phyloP scores from a whole-genome alignment of 2,888 invertebrate species.

The Clostera curtula region DNA sequence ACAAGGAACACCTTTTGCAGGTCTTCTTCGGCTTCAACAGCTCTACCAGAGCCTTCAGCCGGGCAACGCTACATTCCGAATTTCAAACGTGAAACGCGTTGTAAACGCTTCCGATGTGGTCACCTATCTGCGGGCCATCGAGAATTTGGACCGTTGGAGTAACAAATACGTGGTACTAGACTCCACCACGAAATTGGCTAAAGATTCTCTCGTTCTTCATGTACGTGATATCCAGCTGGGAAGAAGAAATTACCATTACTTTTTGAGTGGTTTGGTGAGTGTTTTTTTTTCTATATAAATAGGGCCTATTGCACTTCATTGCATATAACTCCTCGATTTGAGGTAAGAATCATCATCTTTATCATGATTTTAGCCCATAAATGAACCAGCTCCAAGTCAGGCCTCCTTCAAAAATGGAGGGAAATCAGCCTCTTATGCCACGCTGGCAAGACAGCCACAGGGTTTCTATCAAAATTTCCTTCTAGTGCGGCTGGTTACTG shows the following conservation, averaged over 20 bases:
- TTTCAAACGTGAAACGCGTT: conserved; percentile 90
- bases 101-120: conserved; percentile 88
- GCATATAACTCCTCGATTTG: too few relatives aligned
- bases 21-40: conserved; percentile 91
- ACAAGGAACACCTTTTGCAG: too few relatives aligned
- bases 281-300: too few relatives aligned
- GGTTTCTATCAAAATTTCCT: too few relatives aligned
- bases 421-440: too few relatives aligned
- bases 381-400: too few relatives aligned
- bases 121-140: conserved; percentile 85
- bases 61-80: conserved; percentile 87
- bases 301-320: too few relatives aligned
- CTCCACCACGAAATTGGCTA: conserved; percentile 89
- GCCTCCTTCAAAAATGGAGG: too few relatives aligned
- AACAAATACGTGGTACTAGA: conserved; percentile 92
- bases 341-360: too few relatives aligned
- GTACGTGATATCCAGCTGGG: conserved; percentile 90
- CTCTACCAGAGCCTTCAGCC: conserved; percentile 91
- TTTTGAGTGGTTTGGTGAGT: conserved; percentile 92
- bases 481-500: too few relatives aligned
- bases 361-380: too few relatives aligned
- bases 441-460: too few relatives aligned
- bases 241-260: conserved; percentile 92
- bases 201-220: conserved; percentile 89
- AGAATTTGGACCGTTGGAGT: conserved; percentile 87